Conservation (phyloP, 53 echinoderm and acorn worm genomes). For the Patiria pectinifera region DNA sequence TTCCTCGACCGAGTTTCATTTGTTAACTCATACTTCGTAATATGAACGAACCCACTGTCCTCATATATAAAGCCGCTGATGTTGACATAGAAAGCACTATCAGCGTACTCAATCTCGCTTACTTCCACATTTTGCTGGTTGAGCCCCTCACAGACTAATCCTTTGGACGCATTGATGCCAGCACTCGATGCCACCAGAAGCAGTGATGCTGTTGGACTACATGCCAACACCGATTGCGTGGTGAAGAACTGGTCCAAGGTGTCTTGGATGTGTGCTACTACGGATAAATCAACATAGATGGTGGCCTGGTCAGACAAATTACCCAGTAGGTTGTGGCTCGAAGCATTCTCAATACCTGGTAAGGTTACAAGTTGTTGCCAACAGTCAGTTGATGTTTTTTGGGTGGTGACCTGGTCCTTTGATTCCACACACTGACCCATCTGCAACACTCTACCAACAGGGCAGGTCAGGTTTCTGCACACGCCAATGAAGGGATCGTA, state of each 20-base stretch:
- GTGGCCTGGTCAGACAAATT: too few relatives aligned
- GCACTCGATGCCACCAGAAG: background rate
- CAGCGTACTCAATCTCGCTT: too few relatives aligned
- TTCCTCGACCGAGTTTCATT: background rate
- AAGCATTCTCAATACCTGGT: too few relatives aligned
- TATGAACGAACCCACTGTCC: background rate
- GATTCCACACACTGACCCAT: conserved; percentile 1
- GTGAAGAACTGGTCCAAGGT: background rate
- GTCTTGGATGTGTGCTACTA: background rate
- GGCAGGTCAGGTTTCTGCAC: conserved; percentile 21
- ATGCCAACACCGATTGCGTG: background rate
- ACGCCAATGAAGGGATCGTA: conserved; percentile 13
- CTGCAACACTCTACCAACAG: background rate
- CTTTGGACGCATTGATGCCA: background rate
- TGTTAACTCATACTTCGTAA: background rate
- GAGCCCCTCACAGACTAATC: too few relatives aligned
- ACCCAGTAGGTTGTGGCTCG: background rate
- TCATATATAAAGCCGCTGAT: background rate
- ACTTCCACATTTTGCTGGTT: too few relatives aligned
- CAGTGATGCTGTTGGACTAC: background rate
- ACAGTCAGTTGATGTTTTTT: too few relatives aligned
- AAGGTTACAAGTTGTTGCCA: too few relatives aligned
- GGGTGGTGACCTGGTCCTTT: background rate
- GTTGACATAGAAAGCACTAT: too few relatives aligned
- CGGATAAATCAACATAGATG: background rate